phyloP scores from a whole-genome alignment of 2,797 vertebrate genomes.

The Squalus acanthias region DNA sequence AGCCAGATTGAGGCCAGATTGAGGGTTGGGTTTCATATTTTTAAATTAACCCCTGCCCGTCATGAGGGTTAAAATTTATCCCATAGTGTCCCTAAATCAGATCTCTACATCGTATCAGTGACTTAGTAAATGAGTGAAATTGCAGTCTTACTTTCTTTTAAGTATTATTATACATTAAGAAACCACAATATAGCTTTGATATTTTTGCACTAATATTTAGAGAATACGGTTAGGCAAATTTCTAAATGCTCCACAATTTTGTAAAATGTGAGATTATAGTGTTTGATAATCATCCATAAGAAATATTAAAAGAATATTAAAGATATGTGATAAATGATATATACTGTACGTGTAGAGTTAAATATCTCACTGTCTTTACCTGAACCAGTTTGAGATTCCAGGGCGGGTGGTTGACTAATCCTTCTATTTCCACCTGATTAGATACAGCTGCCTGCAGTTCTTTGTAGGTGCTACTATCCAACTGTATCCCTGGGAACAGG shows the following conservation, averaged over 20 bases:
- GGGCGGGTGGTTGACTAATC: constrained; percentile 63
- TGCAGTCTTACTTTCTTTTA: background rate
- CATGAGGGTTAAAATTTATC: too few relatives aligned
- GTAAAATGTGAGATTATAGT: background rate
- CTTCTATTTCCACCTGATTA: constrained; percentile 57
- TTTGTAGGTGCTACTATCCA: constrained; percentile 57
- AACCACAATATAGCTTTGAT: background rate
- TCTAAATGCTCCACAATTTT: background rate
- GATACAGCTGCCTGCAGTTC: constrained; percentile 57
- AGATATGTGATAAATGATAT: background rate
- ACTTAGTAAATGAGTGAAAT: background rate
- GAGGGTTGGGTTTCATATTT: too few relatives aligned
- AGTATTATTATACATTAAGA: background rate
- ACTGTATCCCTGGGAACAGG: constrained; percentile 60
- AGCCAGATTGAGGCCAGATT: too few relatives aligned
- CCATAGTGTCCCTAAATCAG: background rate
- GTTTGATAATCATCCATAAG: background rate
- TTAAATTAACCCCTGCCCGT: too few relatives aligned
- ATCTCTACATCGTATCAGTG: background rate
- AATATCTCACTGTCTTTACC: constrained; percentile 46
- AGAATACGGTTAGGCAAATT: background rate
- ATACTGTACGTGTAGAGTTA: background rate
- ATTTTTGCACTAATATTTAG: background rate
- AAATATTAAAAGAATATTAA: background rate
- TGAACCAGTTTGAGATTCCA: constrained; percentile 69